Evolutionary conservation across 2,113 vertebrate species (phyloP).

Genomic region (Danionella cerebrum): DNA sequence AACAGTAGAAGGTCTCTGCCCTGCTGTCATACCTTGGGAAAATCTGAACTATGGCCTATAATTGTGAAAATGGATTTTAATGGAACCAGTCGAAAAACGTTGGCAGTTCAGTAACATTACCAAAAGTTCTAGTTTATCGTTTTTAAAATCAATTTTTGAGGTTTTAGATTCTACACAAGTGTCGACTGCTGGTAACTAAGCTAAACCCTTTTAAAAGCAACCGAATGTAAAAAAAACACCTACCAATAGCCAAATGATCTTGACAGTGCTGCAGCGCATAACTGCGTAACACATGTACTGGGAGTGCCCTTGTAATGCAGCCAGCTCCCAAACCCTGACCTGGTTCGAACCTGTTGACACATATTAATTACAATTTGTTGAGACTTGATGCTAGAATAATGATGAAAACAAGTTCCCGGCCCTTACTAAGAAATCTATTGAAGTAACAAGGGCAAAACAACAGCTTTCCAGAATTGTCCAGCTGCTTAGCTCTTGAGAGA

Average conservation of each 20-base stretch:
- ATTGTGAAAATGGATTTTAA: not conserved
- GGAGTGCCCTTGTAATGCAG: not conserved
- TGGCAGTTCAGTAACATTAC: too few species aligned
- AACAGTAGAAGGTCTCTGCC: constrained; percentile 14
- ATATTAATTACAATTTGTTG: constrained; percentile 7
- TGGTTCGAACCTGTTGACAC: constrained; percentile 15
- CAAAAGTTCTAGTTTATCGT: too few species aligned
- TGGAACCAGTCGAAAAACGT: not conserved
- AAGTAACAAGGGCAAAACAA: constrained; percentile 23
- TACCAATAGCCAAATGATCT: not conserved
- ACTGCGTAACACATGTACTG: not conserved
- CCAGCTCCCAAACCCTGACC: not conserved
- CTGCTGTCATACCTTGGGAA: constrained; percentile 10
- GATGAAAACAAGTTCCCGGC: constrained; percentile 19
- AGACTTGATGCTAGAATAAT: constrained; percentile 25
- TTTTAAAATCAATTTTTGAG: too few species aligned
- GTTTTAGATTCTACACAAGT: too few species aligned
- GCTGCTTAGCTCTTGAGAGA: constrained; percentile 21
- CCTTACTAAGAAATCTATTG: constrained; percentile 26
- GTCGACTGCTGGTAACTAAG: too few species aligned
- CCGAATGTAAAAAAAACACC: too few species aligned
- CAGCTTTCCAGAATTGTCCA: constrained; percentile 31
- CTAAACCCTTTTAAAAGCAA: too few species aligned
- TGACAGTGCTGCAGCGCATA: not conserved
- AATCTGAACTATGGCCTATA: not conserved